Base-by-base conservation (phyloP, 2,888 invertebrate genomes). In the Elegia similella region DNA sequence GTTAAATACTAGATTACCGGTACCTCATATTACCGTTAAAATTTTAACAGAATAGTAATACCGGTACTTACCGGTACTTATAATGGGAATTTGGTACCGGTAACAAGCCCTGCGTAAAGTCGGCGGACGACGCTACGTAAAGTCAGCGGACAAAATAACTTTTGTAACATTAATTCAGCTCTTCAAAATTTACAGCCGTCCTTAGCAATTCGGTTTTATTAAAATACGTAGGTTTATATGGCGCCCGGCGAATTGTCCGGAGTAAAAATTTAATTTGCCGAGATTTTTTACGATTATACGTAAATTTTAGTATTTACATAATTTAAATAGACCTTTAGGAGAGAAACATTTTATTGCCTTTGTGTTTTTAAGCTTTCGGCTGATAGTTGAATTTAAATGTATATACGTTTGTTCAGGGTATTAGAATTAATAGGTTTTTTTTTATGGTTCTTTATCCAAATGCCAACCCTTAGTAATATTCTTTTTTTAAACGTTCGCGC, bases 201-300 rank as follows among this genome's bases (percentile, higher is more conserved):
- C 82, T 79, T 70, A 75, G 83, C 78, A 80, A 86, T 86, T 82
- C 75, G 74, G 73, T 82, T 88, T 87, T 88, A 88, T 88, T 86
- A 87, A 86, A 87, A 87, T 82, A 82, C 79, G 75, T 77, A 72
- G 75, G 73, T 75, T 82, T 80, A 82, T 82, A 85, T 80, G 80
- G 76, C 69, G 62, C 70, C 68, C 69, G 69, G 65, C 68, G 72
- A 73, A 83, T 79, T 73, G 75, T 72, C 69, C 62, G 62, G 72
- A 79, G 80, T 84, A 85, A 84, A 82, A 83, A 74, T 76, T 77
- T 79, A 80, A 81, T 82, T 82, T 71, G 66, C 66, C 68, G 65
- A 65, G 73, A 74, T 76, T 71, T 74, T 80, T 86, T 84, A 85
- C 78, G 82, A 73, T 71, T 66, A 68, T 75, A 70, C 72, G 71